Percentiles rank a stretch among this genome's conserved stretches.
Evolutionary conservation across 2,888 invertebrate species (phyloP).

Genomic region (Drosophila robusta): DNA sequence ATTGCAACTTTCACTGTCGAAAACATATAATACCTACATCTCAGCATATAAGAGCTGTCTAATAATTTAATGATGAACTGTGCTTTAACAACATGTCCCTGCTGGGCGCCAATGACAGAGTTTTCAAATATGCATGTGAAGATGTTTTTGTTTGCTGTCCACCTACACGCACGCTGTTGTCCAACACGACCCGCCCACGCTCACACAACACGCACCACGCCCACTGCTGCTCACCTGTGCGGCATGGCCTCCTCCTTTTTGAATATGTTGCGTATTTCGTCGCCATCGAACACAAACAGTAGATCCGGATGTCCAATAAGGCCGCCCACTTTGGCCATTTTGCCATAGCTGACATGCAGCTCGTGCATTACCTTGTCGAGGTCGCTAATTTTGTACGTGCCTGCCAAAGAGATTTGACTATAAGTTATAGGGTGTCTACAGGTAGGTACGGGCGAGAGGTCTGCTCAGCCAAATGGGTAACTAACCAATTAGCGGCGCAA

Average conservation of each 20-base stretch:
- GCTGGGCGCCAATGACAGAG: neutral
- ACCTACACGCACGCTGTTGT: neutral
- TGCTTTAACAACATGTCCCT: slow-evolving; percentile 10
- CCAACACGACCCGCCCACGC: neutral
- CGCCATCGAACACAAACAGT: slow-evolving; percentile 90
- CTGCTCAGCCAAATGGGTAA: slow-evolving; percentile 15
- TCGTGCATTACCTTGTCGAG: slow-evolving; percentile 87
- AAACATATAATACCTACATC: neutral
- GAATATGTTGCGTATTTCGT: slow-evolving; percentile 90
- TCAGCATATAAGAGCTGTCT: neutral
- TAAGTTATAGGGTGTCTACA: neutral
- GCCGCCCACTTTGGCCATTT: slow-evolving; percentile 89
- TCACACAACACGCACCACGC: neutral
- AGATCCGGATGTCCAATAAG: slow-evolving; percentile 91
- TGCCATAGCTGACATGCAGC: slow-evolving; percentile 86
- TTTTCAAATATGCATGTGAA: slow-evolving; percentile 16
- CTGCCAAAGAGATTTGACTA: slow-evolving; percentile 73
- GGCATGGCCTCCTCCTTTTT: slow-evolving; percentile 90
- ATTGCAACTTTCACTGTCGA: neutral
- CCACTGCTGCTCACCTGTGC: slow-evolving; percentile 85
- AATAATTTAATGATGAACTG: neutral
- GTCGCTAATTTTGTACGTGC: slow-evolving; percentile 87
- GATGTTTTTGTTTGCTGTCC: neutral
- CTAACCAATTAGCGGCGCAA: slow-evolving; percentile 89
- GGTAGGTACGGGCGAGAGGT: neutral